Conservation (phyloP, 1,140 invertebrate genomes). For the Dolichoris vasculosae region DNA sequence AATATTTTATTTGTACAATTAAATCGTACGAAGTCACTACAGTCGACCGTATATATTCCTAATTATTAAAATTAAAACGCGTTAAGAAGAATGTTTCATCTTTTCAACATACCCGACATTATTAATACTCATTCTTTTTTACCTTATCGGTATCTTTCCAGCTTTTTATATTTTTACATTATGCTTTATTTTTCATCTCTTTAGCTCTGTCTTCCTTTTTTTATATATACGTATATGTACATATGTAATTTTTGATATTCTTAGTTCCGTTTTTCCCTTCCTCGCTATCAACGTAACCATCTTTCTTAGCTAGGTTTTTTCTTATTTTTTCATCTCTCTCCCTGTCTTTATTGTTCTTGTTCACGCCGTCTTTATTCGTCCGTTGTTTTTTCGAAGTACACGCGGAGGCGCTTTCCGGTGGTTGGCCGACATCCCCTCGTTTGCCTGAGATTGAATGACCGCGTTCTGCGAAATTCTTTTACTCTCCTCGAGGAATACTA, state of each 20-base stretch:
- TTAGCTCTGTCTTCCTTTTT: too few relatives aligned
- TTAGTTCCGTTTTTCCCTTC: not conserved
- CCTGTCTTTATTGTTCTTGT: conserved; percentile 6
- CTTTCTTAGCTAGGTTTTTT: not conserved
- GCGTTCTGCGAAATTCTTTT: conserved; percentile 25
- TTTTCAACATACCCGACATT: not conserved
- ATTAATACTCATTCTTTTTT: too few relatives aligned
- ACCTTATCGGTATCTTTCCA: too few relatives aligned
- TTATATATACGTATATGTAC: not conserved
- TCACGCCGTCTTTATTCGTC: not conserved
- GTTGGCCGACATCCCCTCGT: conserved; percentile 32
- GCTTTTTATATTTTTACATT: too few relatives aligned
- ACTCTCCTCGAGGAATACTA: not conserved
- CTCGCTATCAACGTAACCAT: not conserved
- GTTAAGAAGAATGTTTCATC: not conserved
- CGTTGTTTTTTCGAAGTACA: conserved; percentile 16
- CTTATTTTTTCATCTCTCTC: not conserved
- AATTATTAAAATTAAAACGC: not conserved
- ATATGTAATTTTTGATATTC: not conserved
- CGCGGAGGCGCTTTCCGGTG: not conserved
- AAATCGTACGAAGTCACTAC: not conserved
- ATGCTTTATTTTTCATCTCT: not conserved
- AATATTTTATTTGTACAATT: not conserved
- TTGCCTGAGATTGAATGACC: conserved; percentile 49
- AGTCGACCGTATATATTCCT: not conserved